Evolutionary conservation across 2,113 vertebrate genomes (phyloP).

Genomic region (Chaetorhynchus papuensis): DNA sequence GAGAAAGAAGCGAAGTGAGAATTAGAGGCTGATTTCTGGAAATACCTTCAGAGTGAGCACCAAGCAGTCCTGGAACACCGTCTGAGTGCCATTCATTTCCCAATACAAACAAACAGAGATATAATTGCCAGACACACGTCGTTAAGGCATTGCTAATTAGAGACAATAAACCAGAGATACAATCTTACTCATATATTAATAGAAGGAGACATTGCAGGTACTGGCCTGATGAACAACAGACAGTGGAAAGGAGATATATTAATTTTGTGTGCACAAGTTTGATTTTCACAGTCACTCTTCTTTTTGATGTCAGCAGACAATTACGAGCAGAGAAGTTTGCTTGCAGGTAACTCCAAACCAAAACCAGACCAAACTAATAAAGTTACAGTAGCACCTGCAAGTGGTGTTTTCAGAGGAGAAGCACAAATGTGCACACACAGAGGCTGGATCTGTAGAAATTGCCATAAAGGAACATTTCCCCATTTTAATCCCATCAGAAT

Average conservation of each 20-base stretch:
- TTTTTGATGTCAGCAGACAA: not conserved
- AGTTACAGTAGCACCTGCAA: not conserved
- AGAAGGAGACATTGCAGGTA: not conserved
- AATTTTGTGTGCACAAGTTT: not conserved
- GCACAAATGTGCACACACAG: not conserved
- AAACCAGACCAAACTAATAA: not conserved
- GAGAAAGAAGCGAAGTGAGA: not conserved
- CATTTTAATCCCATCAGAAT: not conserved
- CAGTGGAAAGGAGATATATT: not conserved
- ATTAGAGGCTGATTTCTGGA: not conserved
- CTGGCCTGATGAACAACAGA: not conserved
- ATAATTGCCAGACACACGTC: not conserved
- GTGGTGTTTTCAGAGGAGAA: not conserved
- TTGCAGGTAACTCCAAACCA: not conserved
- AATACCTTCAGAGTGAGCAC: not conserved
- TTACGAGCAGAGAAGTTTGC: not conserved
- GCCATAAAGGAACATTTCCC: not conserved
- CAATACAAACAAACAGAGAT: not conserved
- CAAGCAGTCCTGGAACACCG: not conserved
- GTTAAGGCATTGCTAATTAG: not conserved
- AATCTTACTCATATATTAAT: not conserved
- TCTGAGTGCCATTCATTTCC: not conserved
- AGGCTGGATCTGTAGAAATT: not conserved
- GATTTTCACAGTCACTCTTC: not conserved
- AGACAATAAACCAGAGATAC: not conserved